Percentiles rank a stretch among this genome's conserved stretches.
Conservation (phyloP, 2,888 invertebrate species). For the Caenorhabditis wallacei region DNA sequence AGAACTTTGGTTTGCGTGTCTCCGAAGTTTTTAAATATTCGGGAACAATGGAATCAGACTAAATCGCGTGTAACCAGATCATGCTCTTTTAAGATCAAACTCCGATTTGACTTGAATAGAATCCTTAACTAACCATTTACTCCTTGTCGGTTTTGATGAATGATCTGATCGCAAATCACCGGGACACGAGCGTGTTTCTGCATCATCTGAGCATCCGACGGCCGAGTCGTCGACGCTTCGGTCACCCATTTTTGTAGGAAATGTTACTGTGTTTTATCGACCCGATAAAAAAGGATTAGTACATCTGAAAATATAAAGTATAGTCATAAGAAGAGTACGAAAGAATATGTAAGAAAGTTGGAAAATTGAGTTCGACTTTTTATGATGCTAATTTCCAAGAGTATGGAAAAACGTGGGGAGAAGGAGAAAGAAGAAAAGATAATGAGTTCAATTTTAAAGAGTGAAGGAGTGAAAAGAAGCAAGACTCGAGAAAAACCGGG, state of each 20-base stretch:
- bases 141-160: constrained; percentile 55
- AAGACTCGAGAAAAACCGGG: constrained; percentile 34
- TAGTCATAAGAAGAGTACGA: neutral
- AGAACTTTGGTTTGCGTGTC: neutral
- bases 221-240: constrained; percentile 57
- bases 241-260: constrained; percentile 55
- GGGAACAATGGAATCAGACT: neutral
- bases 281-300: constrained; percentile 50
- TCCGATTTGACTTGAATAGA: neutral
- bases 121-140: constrained; percentile 62
- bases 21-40: neutral
- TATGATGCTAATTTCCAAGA: constrained; percentile 45
- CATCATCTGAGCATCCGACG: constrained; percentile 65
- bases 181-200: constrained; percentile 81
- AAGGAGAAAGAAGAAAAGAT: constrained; percentile 17
- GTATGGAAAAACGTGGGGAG: neutral
- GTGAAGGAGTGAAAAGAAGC: constrained; percentile 7
- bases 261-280: constrained; percentile 52
- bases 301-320: constrained; percentile 55
- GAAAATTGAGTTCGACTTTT: constrained; percentile 9
- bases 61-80: neutral
- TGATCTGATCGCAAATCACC: constrained; percentile 76
- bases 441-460: constrained; percentile 58
- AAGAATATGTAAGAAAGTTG: constrained; percentile 15
- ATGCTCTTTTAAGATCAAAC: neutral